phyloP scores from a whole-genome alignment of 1,140 invertebrate species.

The Drosophila sechellia region DNA sequence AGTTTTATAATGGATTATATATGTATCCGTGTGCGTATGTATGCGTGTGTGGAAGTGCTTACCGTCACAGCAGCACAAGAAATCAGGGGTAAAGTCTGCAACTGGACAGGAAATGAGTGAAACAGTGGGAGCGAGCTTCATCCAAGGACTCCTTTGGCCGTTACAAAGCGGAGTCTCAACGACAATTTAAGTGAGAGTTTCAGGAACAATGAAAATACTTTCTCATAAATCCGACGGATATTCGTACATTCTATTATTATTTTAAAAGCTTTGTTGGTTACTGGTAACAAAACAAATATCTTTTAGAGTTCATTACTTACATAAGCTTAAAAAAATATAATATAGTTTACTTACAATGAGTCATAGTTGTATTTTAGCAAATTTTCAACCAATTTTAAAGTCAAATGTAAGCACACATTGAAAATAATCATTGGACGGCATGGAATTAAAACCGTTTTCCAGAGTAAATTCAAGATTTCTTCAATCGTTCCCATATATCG shows the following conservation, averaged over 20 bases:
- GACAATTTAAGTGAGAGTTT: not conserved
- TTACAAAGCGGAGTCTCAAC: slow-evolving; percentile 10
- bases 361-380: too few relatives aligned
- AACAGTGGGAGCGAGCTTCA: slow-evolving; percentile 35
- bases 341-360: too few relatives aligned
- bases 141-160: not conserved
- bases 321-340: too few relatives aligned
- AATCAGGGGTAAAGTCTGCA: slow-evolving; percentile 2
- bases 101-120: slow-evolving; percentile 28
- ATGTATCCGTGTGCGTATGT: slow-evolving; percentile 36
- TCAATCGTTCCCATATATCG: not conserved
- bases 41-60: slow-evolving; percentile 7
- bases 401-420: not conserved
- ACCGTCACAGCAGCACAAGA: slow-evolving; percentile 11
- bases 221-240: not conserved
- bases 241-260: not conserved
- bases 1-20: slow-evolving; percentile 79
- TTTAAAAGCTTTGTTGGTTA: not conserved
- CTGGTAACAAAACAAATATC: not conserved
- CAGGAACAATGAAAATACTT: not conserved
- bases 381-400: not conserved
- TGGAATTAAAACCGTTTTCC: not conserved
- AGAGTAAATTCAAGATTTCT: not conserved
- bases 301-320: too few relatives aligned
- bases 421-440: not conserved